Evolutionary conservation across 1,140 invertebrate species (phyloP), one percentile per base, ranked within the genome.

Genomic region (Thalassaphorura encarpata): DNA sequence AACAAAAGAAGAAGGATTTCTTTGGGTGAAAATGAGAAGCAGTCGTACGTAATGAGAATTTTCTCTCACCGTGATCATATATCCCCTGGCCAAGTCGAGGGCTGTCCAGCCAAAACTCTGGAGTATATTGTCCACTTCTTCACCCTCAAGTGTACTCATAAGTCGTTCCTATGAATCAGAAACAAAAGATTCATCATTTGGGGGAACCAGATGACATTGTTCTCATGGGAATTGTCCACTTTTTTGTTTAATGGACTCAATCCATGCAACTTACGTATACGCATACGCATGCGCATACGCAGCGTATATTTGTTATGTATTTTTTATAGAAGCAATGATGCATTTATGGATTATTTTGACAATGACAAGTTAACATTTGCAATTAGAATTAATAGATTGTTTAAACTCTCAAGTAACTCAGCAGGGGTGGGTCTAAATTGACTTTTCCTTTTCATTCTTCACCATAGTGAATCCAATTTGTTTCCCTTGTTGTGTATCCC

Each of bases 71-170:
- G 87, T 83, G 64, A 87, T 74, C 69, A 88, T 89, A 72, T 89
- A 90, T 69, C 87, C 87, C 68, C 85, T 75, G 41, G 83, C 78
- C 75, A 89, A 88, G 74, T 89, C 86, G 69, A 87, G 83, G 69
- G 83, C 81, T n/a, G 82, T 84, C 86, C 87, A 90, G 58, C 87
- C 86, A 70, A 90, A 89, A 51, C 83, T 82, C 71, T 85, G 80
- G 63, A 89, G 78, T 28, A 90, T 80, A 68, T 84, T 83, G 51
- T 83, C 75, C 56, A 88, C 84, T 75, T 88, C 83, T 58, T 85
- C 83, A 67, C 82, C 78, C 56, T 82, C 79, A 33, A 89, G 78
- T 58, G 84, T 82, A 67, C 81, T 81, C 73, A 89, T 84, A 63
- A 90, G 78, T 66, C 84, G 75, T 75, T 89, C 86, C 67, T 89